These are phyloP conservation scores for Drosophila pegasa DNA, from an alignment of 2,888 invertebrate genomes.

Conservation along the genomic window DNA sequence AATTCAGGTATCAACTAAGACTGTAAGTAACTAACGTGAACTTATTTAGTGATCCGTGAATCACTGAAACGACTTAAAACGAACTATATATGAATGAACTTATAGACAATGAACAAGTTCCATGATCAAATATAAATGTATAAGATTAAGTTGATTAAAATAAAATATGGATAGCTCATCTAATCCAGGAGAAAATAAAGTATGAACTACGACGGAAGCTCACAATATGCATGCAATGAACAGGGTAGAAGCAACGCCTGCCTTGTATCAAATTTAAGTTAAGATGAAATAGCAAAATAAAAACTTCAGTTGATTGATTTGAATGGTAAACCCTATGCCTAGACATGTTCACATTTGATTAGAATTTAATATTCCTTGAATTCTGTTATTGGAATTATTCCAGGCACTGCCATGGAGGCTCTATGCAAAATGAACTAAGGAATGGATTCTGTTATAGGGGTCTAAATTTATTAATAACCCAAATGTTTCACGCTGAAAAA, in stretches of 20 bases:
- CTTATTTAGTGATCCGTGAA: background rate
- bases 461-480: background rate
- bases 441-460: background rate
- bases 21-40: background rate
- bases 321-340: background rate
- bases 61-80: no score
- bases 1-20: background rate
- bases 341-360: background rate
- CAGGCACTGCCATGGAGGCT: background rate
- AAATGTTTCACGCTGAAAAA: conserved; percentile 1
- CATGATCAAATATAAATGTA: no score
- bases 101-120: background rate
- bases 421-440: background rate
- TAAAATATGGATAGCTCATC: background rate
- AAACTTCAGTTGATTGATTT: background rate
- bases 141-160: no score
- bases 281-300: background rate
- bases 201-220: no score
- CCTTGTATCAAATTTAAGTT: no score
- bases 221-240: background rate
- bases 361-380: background rate
- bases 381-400: background rate
- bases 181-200: background rate
- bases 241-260: background rate
- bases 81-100: background rate